These are phyloP conservation scores for Coenobita brevimanus DNA, from an alignment of 1,140 invertebrate species.

Conservation along the genomic window DNA sequence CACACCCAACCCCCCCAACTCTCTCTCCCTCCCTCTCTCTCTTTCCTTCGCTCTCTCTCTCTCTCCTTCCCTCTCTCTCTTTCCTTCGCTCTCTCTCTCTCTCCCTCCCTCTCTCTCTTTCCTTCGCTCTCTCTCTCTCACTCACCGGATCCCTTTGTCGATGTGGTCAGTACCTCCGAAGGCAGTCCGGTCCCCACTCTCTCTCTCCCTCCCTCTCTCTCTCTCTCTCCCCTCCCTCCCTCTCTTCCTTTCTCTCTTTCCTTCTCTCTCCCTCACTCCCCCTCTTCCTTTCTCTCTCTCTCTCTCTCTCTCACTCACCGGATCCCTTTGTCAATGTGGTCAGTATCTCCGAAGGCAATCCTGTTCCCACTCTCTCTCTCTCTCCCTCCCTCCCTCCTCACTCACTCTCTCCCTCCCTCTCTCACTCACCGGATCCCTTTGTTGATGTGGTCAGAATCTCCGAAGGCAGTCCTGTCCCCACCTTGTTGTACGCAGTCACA, in stretches of 20 bases:
- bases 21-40: neutral
- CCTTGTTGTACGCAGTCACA: conserved; percentile 74
- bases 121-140: too few relatives aligned
- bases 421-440: conserved; percentile 76
- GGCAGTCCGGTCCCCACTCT: too few relatives aligned
- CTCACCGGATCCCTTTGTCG: neutral
- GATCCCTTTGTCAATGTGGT: neutral
- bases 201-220: neutral
- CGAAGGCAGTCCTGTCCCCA: conserved; percentile 75
- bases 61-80: too few relatives aligned
- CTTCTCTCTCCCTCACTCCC: neutral
- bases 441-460: conserved; percentile 76
- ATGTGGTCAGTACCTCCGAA: neutral
- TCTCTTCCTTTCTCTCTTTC: neutral
- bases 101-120: too few relatives aligned
- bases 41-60: neutral
- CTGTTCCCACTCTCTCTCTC: neutral
- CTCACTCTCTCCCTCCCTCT: too few relatives aligned
- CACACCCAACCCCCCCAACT: neutral
- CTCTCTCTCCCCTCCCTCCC: too few relatives aligned
- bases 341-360: too few relatives aligned
- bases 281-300: neutral
- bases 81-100: too few relatives aligned
- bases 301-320: neutral
- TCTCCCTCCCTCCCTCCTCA: too few relatives aligned